These are phyloP conservation scores for Hydrotaea cyrtoneurina DNA, from an alignment of 2,888 invertebrate species.

Conservation along the genomic window DNA sequence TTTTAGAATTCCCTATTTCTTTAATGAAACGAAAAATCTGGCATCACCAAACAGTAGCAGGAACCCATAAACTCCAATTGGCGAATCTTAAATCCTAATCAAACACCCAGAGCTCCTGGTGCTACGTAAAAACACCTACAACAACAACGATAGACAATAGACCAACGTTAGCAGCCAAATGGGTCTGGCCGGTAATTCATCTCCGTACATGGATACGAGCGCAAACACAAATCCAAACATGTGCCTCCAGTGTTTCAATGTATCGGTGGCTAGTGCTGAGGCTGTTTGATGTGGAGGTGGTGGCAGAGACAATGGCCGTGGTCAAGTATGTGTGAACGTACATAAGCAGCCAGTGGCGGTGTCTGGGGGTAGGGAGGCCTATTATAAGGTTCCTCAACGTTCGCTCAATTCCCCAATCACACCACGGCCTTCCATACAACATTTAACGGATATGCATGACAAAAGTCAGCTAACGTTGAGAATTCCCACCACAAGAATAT, in stretches of 20 bases:
- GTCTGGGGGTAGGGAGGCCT: not conserved
- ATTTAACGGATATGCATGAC: too few species aligned
- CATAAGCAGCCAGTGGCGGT: not conserved
- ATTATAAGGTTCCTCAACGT: not conserved
- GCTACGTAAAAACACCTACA: too few species aligned
- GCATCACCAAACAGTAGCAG: not conserved
- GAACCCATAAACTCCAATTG: slow-evolving; percentile 38
- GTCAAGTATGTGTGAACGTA: not conserved
- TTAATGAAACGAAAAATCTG: not conserved
- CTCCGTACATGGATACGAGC: not conserved
- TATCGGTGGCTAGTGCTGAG: not conserved
- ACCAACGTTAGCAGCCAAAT: not conserved
- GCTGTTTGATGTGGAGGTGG: not conserved
- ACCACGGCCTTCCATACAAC: too few species aligned
- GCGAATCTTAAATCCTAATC: slow-evolving; percentile 37
- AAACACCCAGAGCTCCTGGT: slow-evolving; percentile 48
- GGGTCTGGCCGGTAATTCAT: not conserved
- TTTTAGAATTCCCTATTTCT: too few species aligned
- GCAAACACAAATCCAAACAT: not conserved
- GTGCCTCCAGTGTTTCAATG: not conserved
- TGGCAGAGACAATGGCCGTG: not conserved
- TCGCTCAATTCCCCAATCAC: too few species aligned
- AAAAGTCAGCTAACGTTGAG: too few species aligned
- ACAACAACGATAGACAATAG: not conserved
- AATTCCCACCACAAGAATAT: too few species aligned